These are phyloP conservation scores for Enteromius argenteus DNA, from an alignment of 2,797 vertebrate species.

Conservation along the genomic window DNA sequence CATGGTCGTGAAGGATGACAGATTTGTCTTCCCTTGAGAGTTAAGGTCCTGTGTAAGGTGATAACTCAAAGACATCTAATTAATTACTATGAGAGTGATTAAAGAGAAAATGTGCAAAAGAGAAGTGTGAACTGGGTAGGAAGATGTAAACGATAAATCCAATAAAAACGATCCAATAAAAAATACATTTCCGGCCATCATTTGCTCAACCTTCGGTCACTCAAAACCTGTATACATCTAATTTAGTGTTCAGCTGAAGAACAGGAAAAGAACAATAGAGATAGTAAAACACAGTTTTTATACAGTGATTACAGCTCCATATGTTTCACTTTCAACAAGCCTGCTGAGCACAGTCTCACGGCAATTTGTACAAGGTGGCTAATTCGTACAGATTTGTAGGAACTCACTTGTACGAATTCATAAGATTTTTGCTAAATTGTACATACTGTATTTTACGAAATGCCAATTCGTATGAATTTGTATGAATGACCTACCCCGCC, in stretches of 20 bases:
- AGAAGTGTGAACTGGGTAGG: background rate
- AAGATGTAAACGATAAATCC: background rate
- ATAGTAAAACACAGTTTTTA: no score
- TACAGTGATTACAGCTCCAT: no score
- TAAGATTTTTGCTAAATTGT: no score
- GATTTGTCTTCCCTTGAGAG: conserved; percentile 68
- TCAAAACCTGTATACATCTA: background rate
- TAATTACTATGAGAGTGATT: conserved; percentile 64
- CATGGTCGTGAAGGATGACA: conserved; percentile 61
- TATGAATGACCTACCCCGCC: no score
- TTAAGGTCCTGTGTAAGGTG: conserved; percentile 62
- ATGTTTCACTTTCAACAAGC: no score
- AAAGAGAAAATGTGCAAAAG: background rate
- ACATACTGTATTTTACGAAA: no score
- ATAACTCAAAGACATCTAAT: conserved; percentile 69
- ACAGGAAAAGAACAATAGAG: no score
- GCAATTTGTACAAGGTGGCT: no score
- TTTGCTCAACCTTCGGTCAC: background rate
- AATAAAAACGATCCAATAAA: background rate
- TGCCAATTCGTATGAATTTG: no score
- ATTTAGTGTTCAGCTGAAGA: background rate
- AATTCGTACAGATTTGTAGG: no score
- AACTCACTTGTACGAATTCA: no score
- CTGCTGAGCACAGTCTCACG: no score
- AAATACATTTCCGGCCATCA: background rate